Evolutionary conservation across 2,888 invertebrate genomes (phyloP), one percentile per base, ranked within the genome.

Genomic region (Agonopterix alstromeriana): DNA sequence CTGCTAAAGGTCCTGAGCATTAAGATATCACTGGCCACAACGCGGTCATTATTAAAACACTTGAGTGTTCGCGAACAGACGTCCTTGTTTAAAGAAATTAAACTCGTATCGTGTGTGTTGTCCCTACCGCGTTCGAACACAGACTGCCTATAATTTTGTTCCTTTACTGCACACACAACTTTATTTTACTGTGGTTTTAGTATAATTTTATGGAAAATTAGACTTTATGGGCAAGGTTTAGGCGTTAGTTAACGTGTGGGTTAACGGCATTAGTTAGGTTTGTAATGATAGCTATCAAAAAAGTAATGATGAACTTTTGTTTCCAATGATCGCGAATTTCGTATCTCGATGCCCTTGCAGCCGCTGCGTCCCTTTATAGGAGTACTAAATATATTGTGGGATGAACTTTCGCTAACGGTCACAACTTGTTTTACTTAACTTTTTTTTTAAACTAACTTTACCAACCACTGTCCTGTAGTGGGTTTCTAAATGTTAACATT

Each of bases 121-220:
- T 59, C 57, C 54, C 54, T 53, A 45, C 64, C 59, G 60, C 70
- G 73, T 67, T 53, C 65, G 67, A 56, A 57, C 65, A 61, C 71
- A 61, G 65, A 78, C 78, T 77, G 75, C 57, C 60, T 59, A 56
- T 57, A 58, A 55, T 61, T 61, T 60, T 58, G 57, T 58, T 57
- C 60, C 55, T 57, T 63, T 55, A 55, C 50, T 52, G 40, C 48
- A 56, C 54, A 55, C 54, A 55, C 60, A 52, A 56, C 51, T 58
- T 61, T 56, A 58, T 63, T 59, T 57, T 65, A 59, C 61, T 54
- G 27, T 27, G 27, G 27, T 27, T 27, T 27, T 7, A 27, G 27
- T 27, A 27, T 27, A 5, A 27, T 27, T 27, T 27, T 27, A 27
- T 5, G 27, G 27, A 27, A 27, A 27, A 27, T 27, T 27, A 27